Base-by-base conservation (phyloP, 2,888 invertebrate genomes). In the Scrobipalpa costella region DNA sequence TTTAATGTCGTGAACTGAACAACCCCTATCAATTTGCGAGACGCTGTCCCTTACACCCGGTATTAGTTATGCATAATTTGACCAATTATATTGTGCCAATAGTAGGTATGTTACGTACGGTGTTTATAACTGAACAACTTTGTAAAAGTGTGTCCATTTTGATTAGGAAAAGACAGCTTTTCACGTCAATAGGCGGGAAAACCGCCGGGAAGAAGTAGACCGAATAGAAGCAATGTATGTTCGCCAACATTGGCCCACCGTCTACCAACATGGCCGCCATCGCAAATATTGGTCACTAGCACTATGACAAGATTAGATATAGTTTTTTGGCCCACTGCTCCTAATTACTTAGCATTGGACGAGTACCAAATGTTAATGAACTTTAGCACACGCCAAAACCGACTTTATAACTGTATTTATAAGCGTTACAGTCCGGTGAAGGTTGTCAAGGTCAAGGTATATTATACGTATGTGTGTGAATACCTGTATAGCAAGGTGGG, bases 281-380 rank as follows among this genome's bases (percentile, higher is more conserved):
- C 27, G 40, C 59, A 21, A 76, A 74, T 70, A 68, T 77, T 75
- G 71, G 72, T 71, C 70, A 73, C 67, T 70, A 69, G 69, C 55
- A 15, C n/a, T 11, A 19, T 44, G 74, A 66, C 67, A 74, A 76
- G 75, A 74, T 71, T 73, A 77, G 74, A 77, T 79, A 75, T 78
- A 80, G 77, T 78, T 75, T 82, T 83, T 84, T 90, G 88, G 88
- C 88, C 88, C 83, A 87, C 80, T 88, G 83, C 75, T 81, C 87
- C 76, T 81, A 81, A 86, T 88, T 84, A 80, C 81, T 69, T 78
- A 83, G 80, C 84, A 85, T 90, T 90, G 90, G 90, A 86, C 87
- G 80, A 74, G 79, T 80, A 90, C 85, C 90, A 89, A 89, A 76
- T 80, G 84, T 77, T 85, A 85, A 85, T 85, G 84, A 81, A 79